Conservation (phyloP, 2,888 invertebrate genomes). For the Cheilosia vernalis region DNA sequence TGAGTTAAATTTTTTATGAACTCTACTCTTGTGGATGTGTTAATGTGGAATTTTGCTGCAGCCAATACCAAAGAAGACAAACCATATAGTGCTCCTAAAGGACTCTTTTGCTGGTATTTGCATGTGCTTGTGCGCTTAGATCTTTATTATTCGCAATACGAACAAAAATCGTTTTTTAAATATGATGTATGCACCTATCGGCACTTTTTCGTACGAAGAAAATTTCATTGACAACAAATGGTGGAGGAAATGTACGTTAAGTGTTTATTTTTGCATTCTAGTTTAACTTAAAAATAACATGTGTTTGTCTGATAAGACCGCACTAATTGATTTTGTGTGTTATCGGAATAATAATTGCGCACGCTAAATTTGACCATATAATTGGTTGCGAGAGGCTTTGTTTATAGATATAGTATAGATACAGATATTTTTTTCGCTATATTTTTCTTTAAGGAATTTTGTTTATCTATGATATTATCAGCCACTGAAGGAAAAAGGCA, state of each 20-base stretch:
- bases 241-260: slow-evolving; percentile 72
- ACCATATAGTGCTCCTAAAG: slow-evolving; percentile 16
- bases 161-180: background rate
- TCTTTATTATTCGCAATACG: background rate
- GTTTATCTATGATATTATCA: too few relatives aligned
- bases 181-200: slow-evolving; percentile 64
- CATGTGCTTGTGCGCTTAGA: slow-evolving; percentile 26
- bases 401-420: background rate
- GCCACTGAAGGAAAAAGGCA: too few relatives aligned
- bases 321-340: slow-evolving; percentile 14
- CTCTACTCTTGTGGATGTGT: slow-evolving; percentile 29
- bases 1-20: slow-evolving; percentile 62
- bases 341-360: background rate
- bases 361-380: background rate
- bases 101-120: slow-evolving; percentile 23
- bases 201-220: slow-evolving; percentile 53
- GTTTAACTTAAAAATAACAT: slow-evolving; percentile 20
- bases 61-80: slow-evolving; percentile 1
- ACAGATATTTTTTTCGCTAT: too few relatives aligned
- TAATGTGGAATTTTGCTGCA: slow-evolving; percentile 8
- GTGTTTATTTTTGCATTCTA: slow-evolving; percentile 27
- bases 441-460: too few relatives aligned
- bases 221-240: slow-evolving; percentile 62
- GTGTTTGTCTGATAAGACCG: slow-evolving; percentile 45
- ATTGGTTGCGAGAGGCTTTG: background rate